Evolutionary conservation across 2,113 vertebrate genomes (phyloP).

Genomic region (Sinosuthora webbiana): DNA sequence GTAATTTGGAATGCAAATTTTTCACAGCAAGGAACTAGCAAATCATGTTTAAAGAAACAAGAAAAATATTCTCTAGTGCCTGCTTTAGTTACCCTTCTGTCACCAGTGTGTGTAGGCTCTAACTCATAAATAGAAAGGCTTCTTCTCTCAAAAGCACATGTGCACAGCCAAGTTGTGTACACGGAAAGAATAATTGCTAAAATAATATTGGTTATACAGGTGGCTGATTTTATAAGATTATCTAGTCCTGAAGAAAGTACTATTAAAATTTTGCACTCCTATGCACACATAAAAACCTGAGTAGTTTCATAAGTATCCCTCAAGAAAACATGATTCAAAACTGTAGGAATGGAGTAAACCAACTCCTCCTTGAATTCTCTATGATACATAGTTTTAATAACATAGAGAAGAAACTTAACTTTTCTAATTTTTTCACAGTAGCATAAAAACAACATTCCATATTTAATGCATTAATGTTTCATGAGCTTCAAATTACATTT

Average conservation of each 20-base stretch:
- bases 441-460: slow-evolving; percentile 19
- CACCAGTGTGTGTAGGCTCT: not conserved
- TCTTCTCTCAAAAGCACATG: not conserved
- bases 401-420: not conserved
- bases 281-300: not conserved
- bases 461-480: slow-evolving; percentile 56
- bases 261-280: not conserved
- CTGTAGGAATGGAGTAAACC: not conserved
- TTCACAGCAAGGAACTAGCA: not conserved
- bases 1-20: slow-evolving; percentile 11
- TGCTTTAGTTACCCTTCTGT: not conserved
- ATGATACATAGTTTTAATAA: slow-evolving; percentile 52
- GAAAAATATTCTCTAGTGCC: not conserved
- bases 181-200: not conserved
- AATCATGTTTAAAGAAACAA: not conserved
- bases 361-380: not conserved
- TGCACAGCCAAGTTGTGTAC: not conserved
- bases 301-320: not conserved
- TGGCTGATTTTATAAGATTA: not conserved
- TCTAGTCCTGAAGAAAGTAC: not conserved
- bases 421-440: not conserved
- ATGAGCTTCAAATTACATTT: slow-evolving; percentile 56
- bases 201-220: not conserved
- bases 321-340: not conserved
- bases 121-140: not conserved